Percentiles rank a stretch among this genome's conserved stretches.
Conservation (phyloP, 1,140 invertebrate species). For the Wasmannia auropunctata region DNA sequence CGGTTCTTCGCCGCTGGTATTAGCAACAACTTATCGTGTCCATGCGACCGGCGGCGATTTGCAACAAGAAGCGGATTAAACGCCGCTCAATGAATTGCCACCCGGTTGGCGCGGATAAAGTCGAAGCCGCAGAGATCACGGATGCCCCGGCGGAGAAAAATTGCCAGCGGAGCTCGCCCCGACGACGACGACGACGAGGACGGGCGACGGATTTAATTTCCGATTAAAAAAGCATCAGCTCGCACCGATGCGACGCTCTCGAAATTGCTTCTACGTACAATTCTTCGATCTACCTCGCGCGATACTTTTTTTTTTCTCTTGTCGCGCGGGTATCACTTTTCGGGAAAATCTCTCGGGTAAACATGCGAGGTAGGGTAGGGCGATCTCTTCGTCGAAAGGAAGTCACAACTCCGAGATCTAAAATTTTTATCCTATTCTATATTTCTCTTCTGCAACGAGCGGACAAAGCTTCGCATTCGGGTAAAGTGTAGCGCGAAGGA, state of each 20-base stretch:
- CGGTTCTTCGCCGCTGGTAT: slow-evolving; percentile 54
- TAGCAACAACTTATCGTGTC: slow-evolving; percentile 41
- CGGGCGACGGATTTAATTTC: slow-evolving; percentile 49
- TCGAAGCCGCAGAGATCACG: slow-evolving; percentile 31
- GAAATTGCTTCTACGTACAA: slow-evolving; percentile 34
- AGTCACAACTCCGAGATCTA: neutral
- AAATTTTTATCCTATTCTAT: neutral
- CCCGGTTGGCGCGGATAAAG: slow-evolving; percentile 5
- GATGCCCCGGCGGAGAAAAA: neutral
- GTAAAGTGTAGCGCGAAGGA: no score
- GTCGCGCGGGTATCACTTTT: neutral
- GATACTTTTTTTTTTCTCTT: neutral
- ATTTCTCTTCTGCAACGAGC: neutral
- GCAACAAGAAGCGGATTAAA: slow-evolving; percentile 58
- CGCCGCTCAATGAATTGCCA: neutral
- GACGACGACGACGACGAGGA: neutral
- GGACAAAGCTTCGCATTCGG: neutral
- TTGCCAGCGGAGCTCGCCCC: neutral
- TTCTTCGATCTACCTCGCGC: neutral
- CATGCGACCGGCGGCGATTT: slow-evolving; percentile 38
- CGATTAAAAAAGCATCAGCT: slow-evolving; percentile 47
- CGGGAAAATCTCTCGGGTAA: slow-evolving; percentile 3
- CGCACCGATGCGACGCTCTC: neutral
- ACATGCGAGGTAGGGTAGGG: neutral
- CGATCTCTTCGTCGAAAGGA: neutral